Evolutionary conservation across 2,113 vertebrate species (phyloP), one percentile per base, ranked within the genome.

Genomic region (Sterrhoptilus dennistouni): DNA sequence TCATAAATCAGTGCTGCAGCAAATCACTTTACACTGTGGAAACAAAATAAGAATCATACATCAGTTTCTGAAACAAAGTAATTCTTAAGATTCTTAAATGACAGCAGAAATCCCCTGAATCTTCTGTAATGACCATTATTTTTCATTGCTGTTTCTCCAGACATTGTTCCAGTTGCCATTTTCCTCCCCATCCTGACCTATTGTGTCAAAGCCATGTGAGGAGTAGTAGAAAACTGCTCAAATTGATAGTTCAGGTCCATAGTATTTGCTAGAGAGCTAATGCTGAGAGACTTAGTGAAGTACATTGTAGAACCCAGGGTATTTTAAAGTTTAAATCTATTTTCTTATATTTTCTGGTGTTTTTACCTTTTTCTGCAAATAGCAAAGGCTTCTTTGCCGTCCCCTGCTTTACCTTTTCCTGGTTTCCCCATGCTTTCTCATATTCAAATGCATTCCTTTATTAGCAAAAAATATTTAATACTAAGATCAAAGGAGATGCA

Each of bases 261-360:
- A 25, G 8, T 36, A 42, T 80, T 80, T 60, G 8, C 36, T 56
- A 28, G 29, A 80, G 75, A 65, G 14, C 7, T 70, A 9, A 29
- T 63, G 14, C 56, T 11, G 11, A 49, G 16, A 71, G 25, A 60
- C 45, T 76, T 52, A 56, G 9, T 29, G 57, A 80, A 87, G 18
- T 38, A 19, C 2, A 0, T 36, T 45, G 40, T 28, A 61, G 59
- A 71, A 50, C 38, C 9, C 3, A 4, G 8, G 31, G 2, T 0
- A 25, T n/a, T 78, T 45, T 1, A 20, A 29, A 57, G 7, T 61
- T 88, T 36, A 35, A 47, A n/a, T 71, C 24, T 49, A 9, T 82
- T 69, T 13, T 82, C 7, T 22, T 35, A 2, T 7, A 22, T 60
- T 64, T 85, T 61, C 25, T 54, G 14, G 14, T 7, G 2, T 11